Evolutionary conservation across 1,140 invertebrate species (phyloP).

Genomic region (Heliconius hermathena): DNA sequence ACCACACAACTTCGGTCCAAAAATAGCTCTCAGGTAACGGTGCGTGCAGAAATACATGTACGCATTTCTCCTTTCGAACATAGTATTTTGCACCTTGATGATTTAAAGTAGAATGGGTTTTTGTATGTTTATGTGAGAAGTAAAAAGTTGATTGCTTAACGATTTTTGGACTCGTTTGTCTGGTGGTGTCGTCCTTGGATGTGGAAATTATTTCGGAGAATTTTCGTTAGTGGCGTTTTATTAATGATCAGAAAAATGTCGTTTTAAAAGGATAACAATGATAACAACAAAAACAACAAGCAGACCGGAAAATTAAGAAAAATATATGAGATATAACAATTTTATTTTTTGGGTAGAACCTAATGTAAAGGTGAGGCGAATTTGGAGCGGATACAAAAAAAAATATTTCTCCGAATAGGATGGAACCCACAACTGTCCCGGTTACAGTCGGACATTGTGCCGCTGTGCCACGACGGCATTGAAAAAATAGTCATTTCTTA

Average conservation of each 20-base stretch:
- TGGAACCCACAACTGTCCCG: not conserved
- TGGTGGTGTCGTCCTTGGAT: not conserved
- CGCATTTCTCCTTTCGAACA: constrained; percentile 63
- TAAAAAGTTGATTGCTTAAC: constrained; percentile 34
- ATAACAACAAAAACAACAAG: not conserved
- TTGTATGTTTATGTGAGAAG: constrained; percentile 3
- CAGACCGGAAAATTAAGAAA: too few species aligned
- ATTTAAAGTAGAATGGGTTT: constrained; percentile 23
- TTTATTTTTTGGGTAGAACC: too few species aligned
- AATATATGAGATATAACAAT: too few species aligned
- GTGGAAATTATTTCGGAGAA: constrained; percentile 3
- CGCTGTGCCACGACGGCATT: too few species aligned
- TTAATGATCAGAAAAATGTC: not conserved
- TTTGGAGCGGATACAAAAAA: too few species aligned
- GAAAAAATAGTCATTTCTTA: too few species aligned
- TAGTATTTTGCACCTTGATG: constrained; percentile 35
- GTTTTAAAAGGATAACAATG: not conserved
- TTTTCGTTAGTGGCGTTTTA: not conserved
- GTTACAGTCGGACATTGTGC: not conserved
- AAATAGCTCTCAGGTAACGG: constrained; percentile 68
- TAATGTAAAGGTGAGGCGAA: too few species aligned
- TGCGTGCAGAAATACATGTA: constrained; percentile 59
- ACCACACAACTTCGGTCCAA: constrained; percentile 60
- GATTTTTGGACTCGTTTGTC: constrained; percentile 22
- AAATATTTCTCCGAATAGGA: not conserved